phyloP scores from a whole-genome alignment of 2,113 vertebrate species.

The Dermatemys mawii region DNA sequence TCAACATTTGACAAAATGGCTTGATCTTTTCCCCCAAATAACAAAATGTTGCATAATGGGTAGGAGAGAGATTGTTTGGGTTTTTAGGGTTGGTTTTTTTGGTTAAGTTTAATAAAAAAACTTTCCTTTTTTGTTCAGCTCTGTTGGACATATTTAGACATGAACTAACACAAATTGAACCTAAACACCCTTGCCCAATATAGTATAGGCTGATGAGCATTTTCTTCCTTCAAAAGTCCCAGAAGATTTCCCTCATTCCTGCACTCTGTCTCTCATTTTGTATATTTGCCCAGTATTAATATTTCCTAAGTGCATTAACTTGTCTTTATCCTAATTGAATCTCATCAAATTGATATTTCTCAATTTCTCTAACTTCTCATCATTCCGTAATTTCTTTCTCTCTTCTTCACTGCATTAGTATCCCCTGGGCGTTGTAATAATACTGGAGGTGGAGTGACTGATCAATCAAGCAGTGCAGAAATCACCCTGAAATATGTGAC shows the following conservation, averaged over 20 bases:
- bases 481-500: background rate
- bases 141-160: background rate
- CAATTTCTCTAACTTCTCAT: background rate
- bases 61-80: background rate
- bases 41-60: background rate
- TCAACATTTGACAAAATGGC: background rate
- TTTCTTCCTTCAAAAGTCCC: background rate
- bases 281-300: background rate
- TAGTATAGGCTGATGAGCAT: background rate
- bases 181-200: background rate
- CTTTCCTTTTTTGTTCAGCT: background rate
- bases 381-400: background rate
- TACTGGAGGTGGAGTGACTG: background rate
- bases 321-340: constrained; percentile 32
- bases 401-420: background rate
- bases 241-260: background rate
- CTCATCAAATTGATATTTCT: background rate
- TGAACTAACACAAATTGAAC: background rate
- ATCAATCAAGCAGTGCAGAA: background rate
- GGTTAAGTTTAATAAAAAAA: background rate
- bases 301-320: background rate
- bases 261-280: background rate
- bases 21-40: background rate
- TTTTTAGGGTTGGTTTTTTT: no score
- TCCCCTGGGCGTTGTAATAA: background rate